Base-by-base conservation (phyloP, 2,113 vertebrate species). In the Dipodomys merriami region DNA sequence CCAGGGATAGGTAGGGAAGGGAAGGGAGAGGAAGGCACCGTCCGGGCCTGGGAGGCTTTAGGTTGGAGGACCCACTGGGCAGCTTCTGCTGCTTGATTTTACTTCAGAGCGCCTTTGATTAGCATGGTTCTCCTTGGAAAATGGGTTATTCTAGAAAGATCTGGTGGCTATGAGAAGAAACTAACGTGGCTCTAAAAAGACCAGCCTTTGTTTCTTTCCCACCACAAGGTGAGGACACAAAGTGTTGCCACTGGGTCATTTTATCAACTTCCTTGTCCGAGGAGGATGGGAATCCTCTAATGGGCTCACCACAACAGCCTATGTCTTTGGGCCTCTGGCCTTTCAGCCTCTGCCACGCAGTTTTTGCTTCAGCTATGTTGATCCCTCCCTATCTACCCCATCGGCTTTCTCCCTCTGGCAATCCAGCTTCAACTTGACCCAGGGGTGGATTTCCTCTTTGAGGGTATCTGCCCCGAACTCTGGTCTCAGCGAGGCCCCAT, bases 111-210 rank as follows among this genome's bases (percentile, higher is more conserved):
- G 25, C 77, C n/a, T 83, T 92, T 80, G 79, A 90, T 94, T 33
- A 94, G 80, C 10, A 49, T 2, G 30, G 18, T 29, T 91, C 94
- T 93, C 73, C 73, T 39, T 78, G 44, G 46, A 62, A 96, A 94
- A 90, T 29, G 30, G 76, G 82, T 84, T 86, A 60, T 49, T 29
- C 9, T 4, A 62, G 80, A 85, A 93, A 97, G 46, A 1, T 25
- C 95, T 64, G 18, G 78, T 0, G 0, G 86, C 94, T 49, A 60
- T 29, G 7, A 30, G 72, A 60, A 95, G 83, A 82, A 83, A 94
- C 67, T 57, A 92, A 91, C 30, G 73, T 2, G 13, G 39, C 39
- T 91, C 94, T 88, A 49, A 88, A 94, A 90, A 85, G 69, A 86
- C 0, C 67, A 65, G 88, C 68, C 18, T 93, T 83, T 74, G 53